phyloP scores from a whole-genome alignment of 2,888 invertebrate genomes.

The Brachycybe producta region DNA sequence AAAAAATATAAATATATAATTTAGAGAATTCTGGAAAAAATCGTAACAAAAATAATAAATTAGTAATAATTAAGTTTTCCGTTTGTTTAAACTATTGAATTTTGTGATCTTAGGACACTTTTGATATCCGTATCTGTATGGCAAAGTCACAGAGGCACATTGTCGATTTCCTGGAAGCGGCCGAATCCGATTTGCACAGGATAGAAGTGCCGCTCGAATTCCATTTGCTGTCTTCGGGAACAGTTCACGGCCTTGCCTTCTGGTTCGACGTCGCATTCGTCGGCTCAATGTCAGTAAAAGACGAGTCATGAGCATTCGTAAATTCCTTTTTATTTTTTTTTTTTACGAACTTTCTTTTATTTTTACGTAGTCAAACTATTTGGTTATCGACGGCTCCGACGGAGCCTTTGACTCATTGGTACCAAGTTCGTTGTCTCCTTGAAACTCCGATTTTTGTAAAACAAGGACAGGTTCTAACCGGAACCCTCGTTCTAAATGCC shows the following conservation, averaged over 20 bases:
- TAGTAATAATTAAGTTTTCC: not conserved
- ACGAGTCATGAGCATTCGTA: not conserved
- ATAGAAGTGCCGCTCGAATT: slow-evolving; percentile 92
- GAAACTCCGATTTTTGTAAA: slow-evolving; percentile 89
- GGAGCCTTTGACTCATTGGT: slow-evolving; percentile 97
- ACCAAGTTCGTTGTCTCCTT: slow-evolving; percentile 89
- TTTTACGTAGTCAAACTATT: slow-evolving; percentile 51
- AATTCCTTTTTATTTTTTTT: not conserved
- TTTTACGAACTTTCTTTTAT: slow-evolving; percentile 2
- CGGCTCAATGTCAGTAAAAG: slow-evolving; percentile 48
- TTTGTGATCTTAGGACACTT: slow-evolving; percentile 55
- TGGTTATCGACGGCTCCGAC: slow-evolving; percentile 98
- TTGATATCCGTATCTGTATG: slow-evolving; percentile 94
- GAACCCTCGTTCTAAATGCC: slow-evolving; percentile 72
- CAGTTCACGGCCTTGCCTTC: slow-evolving; percentile 93
- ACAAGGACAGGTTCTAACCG: slow-evolving; percentile 79
- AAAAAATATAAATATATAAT: no score
- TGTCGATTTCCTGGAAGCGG: slow-evolving; percentile 82
- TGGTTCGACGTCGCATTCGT: slow-evolving; percentile 99
- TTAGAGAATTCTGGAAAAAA: not conserved
- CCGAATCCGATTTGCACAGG: slow-evolving; percentile 84
- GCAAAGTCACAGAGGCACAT: slow-evolving; percentile 83
- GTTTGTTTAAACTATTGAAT: not conserved
- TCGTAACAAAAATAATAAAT: not conserved
- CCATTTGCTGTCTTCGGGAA: slow-evolving; percentile 78